Evolutionary conservation across 2,113 vertebrate species (phyloP).

Genomic region (Cisticola juncidis): DNA sequence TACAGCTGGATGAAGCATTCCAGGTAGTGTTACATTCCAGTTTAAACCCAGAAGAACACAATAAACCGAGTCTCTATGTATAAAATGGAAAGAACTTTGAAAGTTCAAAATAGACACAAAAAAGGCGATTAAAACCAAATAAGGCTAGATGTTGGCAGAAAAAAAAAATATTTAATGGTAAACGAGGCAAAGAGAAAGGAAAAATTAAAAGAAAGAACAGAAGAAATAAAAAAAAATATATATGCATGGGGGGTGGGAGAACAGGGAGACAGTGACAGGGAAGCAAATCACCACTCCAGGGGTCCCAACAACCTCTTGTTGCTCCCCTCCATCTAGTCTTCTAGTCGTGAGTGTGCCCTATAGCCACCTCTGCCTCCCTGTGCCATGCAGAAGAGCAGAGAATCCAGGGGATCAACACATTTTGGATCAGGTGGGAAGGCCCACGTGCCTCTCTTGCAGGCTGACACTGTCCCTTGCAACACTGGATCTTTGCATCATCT

Average conservation of each 20-base stretch:
- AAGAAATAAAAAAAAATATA: background rate
- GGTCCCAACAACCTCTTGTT: background rate
- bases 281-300: background rate
- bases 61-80: background rate
- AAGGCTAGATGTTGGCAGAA: background rate
- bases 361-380: fast-evolving
- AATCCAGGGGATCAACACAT: background rate
- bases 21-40: fast-evolving
- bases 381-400: background rate
- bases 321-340: background rate
- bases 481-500: background rate
- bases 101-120: background rate
- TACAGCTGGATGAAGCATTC: background rate
- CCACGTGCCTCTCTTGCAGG: background rate
- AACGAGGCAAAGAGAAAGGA: background rate
- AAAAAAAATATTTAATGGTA: background rate
- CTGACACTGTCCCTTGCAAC: background rate
- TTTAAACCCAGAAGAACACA: background rate
- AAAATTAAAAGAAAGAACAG: no score
- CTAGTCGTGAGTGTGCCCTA: background rate
- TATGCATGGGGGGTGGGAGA: no score
- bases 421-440: no score
- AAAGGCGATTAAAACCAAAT: background rate
- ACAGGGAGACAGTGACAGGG: background rate
- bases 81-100: no score